Base-by-base conservation (phyloP, 2,888 invertebrate genomes). In the Tetheella fluctuosa region DNA sequence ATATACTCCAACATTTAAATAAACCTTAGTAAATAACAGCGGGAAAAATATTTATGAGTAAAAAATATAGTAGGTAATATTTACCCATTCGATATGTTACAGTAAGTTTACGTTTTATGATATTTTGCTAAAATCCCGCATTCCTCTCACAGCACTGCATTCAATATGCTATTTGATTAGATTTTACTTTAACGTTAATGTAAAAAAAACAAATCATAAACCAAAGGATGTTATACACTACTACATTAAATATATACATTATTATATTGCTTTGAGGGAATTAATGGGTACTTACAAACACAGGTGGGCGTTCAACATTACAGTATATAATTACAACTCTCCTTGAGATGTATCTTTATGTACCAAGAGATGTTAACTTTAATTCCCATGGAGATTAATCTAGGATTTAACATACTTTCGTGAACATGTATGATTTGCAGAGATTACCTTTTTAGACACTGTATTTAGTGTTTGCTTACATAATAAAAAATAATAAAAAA, bases 51-150 rank as follows among this genome's bases (percentile, higher is more conserved):
- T n/a, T 39, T 39, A n/a, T n/a, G n/a, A 39, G n/a, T n/a, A n/a
- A 39, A 34, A n/a, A 39, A 39, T 39, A n/a, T 39, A 39, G n/a
- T n/a, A n/a, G n/a, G 20, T 48, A 20, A 48, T 20, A 48, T 48
- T 48, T n/a, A 20, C 48, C 48, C 20, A 8, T 48, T 48, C 20
- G 20, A 48, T 10, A 10, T 48, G 20, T 20, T 17, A 48, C 17
- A 10, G 20, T 20, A 48, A n/a, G 39, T n/a, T 37, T 15, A 37
- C 37, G 15, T 37, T 15, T 25, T 39, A 15, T 39, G 15, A 39
- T 17, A 48, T 20, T 8, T 39, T 39, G 7, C 8, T 17, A n/a
- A 20, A 48, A 48, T 48, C 20, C 48, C n/a, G 48, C 48, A 48
- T n/a, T 20, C 7, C 8, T n/a, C n/a, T n/a, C n/a, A n/a, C n/a